Conservation (phyloP, 1,140 invertebrate genomes). For the Pectinophora gossypiella region DNA sequence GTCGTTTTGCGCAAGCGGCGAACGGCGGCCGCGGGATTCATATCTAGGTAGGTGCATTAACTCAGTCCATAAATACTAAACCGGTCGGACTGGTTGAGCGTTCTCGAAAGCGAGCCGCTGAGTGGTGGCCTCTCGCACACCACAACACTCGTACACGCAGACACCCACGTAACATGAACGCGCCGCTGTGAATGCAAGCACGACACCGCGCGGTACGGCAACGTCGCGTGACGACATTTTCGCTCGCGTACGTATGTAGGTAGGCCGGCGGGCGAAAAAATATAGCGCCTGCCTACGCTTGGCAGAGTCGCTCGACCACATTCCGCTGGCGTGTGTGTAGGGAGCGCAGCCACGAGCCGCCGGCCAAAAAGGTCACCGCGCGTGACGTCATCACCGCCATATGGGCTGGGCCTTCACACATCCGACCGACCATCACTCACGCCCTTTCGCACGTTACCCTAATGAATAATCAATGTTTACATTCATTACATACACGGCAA, state of each 20-base stretch:
- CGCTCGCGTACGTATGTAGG: conserved; percentile 74
- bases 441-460: conserved; percentile 39
- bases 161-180: conserved; percentile 65
- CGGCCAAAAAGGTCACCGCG: conserved; percentile 67
- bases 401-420: conserved; percentile 50
- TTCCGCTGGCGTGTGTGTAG: conserved; percentile 65
- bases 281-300: conserved; percentile 72
- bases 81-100: conserved; percentile 67
- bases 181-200: conserved; percentile 54
- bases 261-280: conserved; percentile 72
- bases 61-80: conserved; percentile 70
- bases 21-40: conserved; percentile 55
- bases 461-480: conserved; percentile 40
- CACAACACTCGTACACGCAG: conserved; percentile 41
- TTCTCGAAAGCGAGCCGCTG: conserved; percentile 65
- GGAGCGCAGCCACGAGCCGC: conserved; percentile 37
- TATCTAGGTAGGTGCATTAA: conserved; percentile 70
- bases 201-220: conserved; percentile 60
- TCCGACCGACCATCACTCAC: conserved; percentile 40
- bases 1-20: conserved; percentile 64
- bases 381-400: conserved; percentile 64
- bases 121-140: conserved; percentile 58
- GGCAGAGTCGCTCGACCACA: conserved; percentile 66
- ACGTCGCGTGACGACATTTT: conserved; percentile 76
- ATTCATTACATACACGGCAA: conserved; percentile 21